Conservation (phyloP, 2,888 invertebrate genomes). For the Caenorhabditis plicata region DNA sequence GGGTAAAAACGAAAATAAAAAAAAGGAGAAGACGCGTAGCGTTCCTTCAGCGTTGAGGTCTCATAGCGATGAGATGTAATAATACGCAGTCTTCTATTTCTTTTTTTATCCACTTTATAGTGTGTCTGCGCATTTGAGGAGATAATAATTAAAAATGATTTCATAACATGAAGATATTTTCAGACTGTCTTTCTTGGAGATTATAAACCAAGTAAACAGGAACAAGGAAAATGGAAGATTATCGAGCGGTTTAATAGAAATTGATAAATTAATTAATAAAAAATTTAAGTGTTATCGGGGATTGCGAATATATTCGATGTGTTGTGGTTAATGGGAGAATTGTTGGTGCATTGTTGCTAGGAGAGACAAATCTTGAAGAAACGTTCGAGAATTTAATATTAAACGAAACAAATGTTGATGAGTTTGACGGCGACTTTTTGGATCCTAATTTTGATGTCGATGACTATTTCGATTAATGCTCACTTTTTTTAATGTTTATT, state of each 20-base stretch:
- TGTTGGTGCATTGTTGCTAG: slow-evolving; percentile 91
- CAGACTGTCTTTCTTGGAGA: slow-evolving; percentile 60
- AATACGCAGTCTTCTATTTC: no score
- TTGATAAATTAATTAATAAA: not conserved
- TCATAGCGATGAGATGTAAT: no score
- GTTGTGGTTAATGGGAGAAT: slow-evolving; percentile 81
- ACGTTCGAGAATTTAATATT: slow-evolving; percentile 72
- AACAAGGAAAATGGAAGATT: slow-evolving; percentile 29
- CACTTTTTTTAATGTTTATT: not conserved
- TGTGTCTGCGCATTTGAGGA: no score
- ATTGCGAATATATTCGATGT: slow-evolving; percentile 76
- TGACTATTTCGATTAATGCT: slow-evolving; percentile 91
- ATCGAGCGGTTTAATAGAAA: slow-evolving; percentile 20
- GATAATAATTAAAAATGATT: not conserved
- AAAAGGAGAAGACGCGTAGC: no score
- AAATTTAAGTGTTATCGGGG: slow-evolving; percentile 37
- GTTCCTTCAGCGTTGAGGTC: no score
- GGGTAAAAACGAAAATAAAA: no score
- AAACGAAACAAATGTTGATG: slow-evolving; percentile 85
- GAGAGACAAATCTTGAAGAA: slow-evolving; percentile 95
- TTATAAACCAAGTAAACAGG: slow-evolving; percentile 49
- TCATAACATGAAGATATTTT: slow-evolving; percentile 7
- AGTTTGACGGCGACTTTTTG: slow-evolving; percentile 86
- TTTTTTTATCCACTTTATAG: no score
- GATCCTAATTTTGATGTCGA: slow-evolving; percentile 95